Evolutionary conservation across 1,140 invertebrate species (phyloP), one percentile per base, ranked within the genome.

Genomic region (Andrena cerasifolii): DNA sequence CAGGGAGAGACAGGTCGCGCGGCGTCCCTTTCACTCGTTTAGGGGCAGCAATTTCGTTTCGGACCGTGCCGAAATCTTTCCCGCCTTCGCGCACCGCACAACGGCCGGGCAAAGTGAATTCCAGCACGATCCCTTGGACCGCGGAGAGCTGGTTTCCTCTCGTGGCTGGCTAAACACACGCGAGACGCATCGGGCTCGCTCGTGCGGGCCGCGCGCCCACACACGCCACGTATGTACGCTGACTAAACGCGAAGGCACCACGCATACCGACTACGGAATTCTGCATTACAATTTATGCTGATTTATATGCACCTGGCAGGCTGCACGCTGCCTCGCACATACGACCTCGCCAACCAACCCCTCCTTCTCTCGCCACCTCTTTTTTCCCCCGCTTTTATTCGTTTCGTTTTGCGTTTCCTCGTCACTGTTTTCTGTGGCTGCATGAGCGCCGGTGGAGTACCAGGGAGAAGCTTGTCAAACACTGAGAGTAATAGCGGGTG

Each of bases 281-380:
- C 85, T 66, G 84, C 78, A 78, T 87, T 83, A 88, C 89, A 90
- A 90, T 91, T 91, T 91, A 90, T 91, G 89, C 89, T 90, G 90
- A 91, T 91, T 90, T 91, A 91, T 90, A 90, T 90, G 89, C 89
- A 77, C 59, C 79, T 36, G 53, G 28, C 31, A 53, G 28, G 8
- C 21, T 14, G 24, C 24, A 6, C 53, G 21, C 74, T 83, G 86
- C 80, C 81, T 80, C 77, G 77, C 59, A 78, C 80, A 49, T 59
- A 51, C 79, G 53, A 51, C 61, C 66, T 26, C 24, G 59, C 65
- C n/a, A 16, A 2, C 56, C 45, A 56, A 5, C 6, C 21, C n/a
- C 59, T 79, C 73, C 26, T 21, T 2, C 53, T 51, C 45, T 59
- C 16, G 3, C 51, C 31, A 21, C 51, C 12, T 33, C 18, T 71